Evolutionary conservation across 2,113 vertebrate species (phyloP).

Genomic region (Pterocles orientalis): DNA sequence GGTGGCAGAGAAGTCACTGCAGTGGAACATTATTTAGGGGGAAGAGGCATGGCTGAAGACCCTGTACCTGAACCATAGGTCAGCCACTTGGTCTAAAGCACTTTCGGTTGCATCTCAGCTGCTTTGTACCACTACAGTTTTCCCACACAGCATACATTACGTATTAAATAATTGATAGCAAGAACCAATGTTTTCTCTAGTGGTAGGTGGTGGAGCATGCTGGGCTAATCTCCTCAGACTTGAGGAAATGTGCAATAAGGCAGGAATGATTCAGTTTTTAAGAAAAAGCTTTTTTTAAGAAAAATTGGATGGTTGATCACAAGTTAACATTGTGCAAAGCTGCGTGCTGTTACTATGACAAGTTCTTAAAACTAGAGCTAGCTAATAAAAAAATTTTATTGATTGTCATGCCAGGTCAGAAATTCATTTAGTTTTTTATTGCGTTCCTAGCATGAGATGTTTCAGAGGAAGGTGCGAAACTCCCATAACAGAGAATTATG

Average conservation of each 20-base stretch:
- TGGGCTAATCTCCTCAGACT: background rate
- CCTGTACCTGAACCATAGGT: background rate
- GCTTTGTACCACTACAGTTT: background rate
- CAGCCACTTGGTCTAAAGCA: background rate
- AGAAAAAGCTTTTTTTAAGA: slow-evolving; percentile 57
- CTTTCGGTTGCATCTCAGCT: background rate
- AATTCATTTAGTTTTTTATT: slow-evolving; percentile 66
- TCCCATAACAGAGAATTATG: slow-evolving; percentile 64
- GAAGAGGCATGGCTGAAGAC: background rate
- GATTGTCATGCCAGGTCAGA: slow-evolving; percentile 55
- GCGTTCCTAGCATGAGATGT: slow-evolving; percentile 22
- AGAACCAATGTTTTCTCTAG: background rate
- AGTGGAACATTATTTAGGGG: background rate
- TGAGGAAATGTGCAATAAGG: background rate
- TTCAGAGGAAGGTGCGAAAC: slow-evolving; percentile 58
- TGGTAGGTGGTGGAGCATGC: background rate
- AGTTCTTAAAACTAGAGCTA: slow-evolving; percentile 43
- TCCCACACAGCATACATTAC: background rate
- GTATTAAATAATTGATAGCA: background rate
- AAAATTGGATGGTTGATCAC: slow-evolving; percentile 49
- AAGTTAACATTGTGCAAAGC: slow-evolving; percentile 31
- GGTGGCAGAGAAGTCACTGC: background rate
- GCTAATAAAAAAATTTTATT: slow-evolving; percentile 52
- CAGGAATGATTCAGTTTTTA: slow-evolving; percentile 31
- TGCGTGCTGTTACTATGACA: background rate